These are phyloP conservation scores for Pseudopleuronectes americanus DNA, from an alignment of 2,797 vertebrate genomes.

Conservation along the genomic window DNA sequence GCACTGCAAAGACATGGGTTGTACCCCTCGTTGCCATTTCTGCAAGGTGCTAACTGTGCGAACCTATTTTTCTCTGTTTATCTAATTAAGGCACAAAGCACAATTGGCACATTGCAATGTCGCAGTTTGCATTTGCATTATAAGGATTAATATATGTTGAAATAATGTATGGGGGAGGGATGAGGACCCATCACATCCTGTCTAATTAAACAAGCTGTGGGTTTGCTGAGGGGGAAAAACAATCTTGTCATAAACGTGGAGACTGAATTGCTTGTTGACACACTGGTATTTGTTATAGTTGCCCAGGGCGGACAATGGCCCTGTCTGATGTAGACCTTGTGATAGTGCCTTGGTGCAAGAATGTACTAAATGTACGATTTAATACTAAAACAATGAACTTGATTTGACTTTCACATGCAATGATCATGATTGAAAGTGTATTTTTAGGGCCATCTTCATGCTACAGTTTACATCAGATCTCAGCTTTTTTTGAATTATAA, in stretches of 20 bases:
- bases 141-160: conserved; percentile 21
- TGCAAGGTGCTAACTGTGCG: conserved; percentile 16
- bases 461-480: neutral
- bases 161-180: conserved; percentile 12
- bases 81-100: conserved; percentile 29
- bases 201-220: conserved; percentile 9
- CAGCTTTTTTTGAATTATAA: neutral
- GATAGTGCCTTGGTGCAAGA: neutral
- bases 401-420: neutral
- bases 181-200: conserved; percentile 13
- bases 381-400: neutral
- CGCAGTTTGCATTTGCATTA: conserved; percentile 20
- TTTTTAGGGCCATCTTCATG: neutral
- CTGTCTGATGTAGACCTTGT: neutral
- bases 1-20: conserved; percentile 16
- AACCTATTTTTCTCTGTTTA: conserved; percentile 6
- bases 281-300: conserved; percentile 7
- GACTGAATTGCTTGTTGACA: neutral
- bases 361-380: too few species aligned
- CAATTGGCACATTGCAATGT: conserved; percentile 21
- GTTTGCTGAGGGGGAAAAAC: neutral
- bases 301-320: neutral
- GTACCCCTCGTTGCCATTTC: conserved; percentile 8
- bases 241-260: neutral
- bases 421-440: too few species aligned